phyloP scores from a whole-genome alignment of 2,797 vertebrate species.

The Scyliorhinus canicula region DNA sequence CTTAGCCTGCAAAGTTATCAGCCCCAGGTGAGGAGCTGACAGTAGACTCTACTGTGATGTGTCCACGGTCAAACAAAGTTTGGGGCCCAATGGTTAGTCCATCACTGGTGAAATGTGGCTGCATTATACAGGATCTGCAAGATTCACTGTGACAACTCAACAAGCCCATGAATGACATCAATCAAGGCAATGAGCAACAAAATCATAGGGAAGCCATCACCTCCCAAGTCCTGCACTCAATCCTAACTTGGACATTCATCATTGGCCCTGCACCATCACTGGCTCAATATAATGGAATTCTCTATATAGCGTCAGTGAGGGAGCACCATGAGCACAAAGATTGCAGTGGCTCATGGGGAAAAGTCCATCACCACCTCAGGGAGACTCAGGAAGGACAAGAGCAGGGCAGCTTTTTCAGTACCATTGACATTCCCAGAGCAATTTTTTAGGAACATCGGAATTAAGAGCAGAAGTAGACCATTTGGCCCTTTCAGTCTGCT shows the following conservation, averaged over 20 bases:
- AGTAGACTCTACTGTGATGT: not conserved
- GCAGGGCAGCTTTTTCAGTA: not conserved
- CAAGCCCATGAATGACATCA: not conserved
- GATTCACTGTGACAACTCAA: not conserved
- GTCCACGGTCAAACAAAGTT: not conserved
- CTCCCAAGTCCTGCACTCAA: not conserved
- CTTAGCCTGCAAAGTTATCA: not conserved
- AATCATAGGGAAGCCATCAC: not conserved
- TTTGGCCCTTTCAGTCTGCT: too few species aligned
- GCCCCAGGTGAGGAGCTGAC: not conserved
- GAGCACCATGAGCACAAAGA: not conserved
- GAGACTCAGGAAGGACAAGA: not conserved
- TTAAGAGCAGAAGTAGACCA: too few species aligned
- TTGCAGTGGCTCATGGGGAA: not conserved
- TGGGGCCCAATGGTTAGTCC: not conserved
- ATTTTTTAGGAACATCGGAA: not conserved
- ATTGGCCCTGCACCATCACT: not conserved
- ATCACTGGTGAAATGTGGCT: not conserved
- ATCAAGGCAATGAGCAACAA: not conserved
- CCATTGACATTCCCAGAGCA: not conserved
- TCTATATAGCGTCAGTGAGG: not conserved
- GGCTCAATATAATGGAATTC: not conserved
- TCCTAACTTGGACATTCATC: not conserved
- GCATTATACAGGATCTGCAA: not conserved
- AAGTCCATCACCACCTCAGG: not conserved